Evolutionary conservation across 1,140 invertebrate species (phyloP).

Genomic region (Solenopsis fugax): DNA sequence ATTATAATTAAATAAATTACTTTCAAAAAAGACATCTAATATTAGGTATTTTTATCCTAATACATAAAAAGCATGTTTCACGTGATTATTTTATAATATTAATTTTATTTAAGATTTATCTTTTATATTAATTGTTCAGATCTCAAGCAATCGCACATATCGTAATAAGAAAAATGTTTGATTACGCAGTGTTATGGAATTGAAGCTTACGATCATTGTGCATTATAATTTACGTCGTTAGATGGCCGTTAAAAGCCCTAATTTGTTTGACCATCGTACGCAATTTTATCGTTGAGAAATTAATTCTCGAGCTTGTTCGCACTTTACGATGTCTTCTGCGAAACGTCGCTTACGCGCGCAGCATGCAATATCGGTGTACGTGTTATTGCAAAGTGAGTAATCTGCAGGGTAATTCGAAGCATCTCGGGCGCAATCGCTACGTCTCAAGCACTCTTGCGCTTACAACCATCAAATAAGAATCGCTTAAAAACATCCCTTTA

Average conservation of each 20-base stretch:
- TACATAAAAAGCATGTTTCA: neutral
- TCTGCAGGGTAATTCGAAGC: constrained; percentile 28
- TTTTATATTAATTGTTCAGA: neutral
- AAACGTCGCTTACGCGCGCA: neutral
- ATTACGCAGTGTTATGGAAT: neutral
- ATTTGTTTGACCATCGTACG: neutral
- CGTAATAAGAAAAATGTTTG: neutral
- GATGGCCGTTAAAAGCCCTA: neutral
- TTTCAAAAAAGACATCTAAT: no score
- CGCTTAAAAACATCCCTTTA: neutral
- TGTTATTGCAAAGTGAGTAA: constrained; percentile 31
- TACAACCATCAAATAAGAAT: neutral
- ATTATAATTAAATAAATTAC: no score
- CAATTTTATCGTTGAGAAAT: constrained; percentile 49
- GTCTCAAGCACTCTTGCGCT: neutral
- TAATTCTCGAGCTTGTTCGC: constrained; percentile 35
- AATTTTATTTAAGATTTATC: neutral
- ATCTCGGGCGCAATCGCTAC: constrained; percentile 11
- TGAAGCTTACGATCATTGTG: neutral
- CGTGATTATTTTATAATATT: neutral
- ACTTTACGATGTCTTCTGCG: constrained; percentile 35
- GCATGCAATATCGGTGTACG: constrained; percentile 39
- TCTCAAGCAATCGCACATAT: neutral
- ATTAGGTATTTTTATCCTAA: no score
- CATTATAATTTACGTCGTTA: neutral